These are phyloP conservation scores for Silurus lanzhouensis DNA, from an alignment of 2,797 vertebrate genomes.

Conservation along the genomic window DNA sequence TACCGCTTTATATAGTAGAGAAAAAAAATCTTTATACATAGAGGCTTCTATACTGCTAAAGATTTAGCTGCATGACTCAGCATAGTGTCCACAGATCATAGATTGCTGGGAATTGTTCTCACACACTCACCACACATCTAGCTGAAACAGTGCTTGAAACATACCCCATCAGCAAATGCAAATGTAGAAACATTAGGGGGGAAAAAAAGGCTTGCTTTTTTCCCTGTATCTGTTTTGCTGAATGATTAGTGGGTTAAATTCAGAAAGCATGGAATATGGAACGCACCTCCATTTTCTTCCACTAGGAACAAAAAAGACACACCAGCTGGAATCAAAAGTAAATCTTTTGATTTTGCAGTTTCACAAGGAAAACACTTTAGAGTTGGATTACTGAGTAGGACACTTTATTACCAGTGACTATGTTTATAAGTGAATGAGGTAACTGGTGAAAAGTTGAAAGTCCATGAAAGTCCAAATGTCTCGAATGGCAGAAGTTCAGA, in stretches of 20 bases:
- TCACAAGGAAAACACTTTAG: conserved; percentile 49
- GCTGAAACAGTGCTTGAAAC: too few relatives aligned
- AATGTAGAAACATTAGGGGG: too few relatives aligned
- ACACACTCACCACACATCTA: neutral
- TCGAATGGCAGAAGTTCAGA: too few relatives aligned
- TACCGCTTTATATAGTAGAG: too few relatives aligned
- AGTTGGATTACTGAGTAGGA: neutral
- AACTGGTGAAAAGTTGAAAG: too few relatives aligned
- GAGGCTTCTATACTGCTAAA: neutral
- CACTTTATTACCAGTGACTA: neutral
- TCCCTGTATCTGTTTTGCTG: neutral
- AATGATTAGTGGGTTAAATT: conserved; percentile 55
- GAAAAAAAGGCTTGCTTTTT: neutral
- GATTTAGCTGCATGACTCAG: conserved; percentile 6
- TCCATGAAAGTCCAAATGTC: too few relatives aligned
- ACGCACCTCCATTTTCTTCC: conserved; percentile 13
- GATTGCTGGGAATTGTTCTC: neutral
- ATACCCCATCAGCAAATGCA: neutral
- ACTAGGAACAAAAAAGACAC: conserved; percentile 50
- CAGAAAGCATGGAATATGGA: conserved; percentile 13
- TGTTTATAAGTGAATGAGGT: too few relatives aligned
- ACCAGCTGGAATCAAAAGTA: conserved; percentile 38
- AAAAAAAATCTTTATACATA: neutral
- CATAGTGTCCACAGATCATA: conserved; percentile 7
- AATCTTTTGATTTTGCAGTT: conserved; percentile 56